Base-by-base conservation (phyloP, 2,113 vertebrate genomes). In the Fregetta grallaria region DNA sequence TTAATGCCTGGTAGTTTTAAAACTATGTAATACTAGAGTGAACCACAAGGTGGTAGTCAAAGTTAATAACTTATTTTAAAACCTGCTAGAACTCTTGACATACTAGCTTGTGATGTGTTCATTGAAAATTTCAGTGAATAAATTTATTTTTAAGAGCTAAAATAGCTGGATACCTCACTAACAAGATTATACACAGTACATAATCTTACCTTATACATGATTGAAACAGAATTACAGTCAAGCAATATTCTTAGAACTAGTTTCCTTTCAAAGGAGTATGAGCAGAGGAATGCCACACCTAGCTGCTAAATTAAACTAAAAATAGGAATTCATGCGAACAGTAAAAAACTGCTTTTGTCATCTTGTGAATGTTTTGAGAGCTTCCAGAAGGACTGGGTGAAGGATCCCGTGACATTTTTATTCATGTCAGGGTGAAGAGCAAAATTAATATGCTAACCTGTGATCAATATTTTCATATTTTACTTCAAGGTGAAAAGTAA, bases 21-120 rank as follows among this genome's bases (percentile, higher is more conserved):
- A 95, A 61, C 79, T 73, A 5, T 97, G 98, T 97, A 98, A 98
- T 98, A 97, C 98, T 97, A 79, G 50, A 92, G 9, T 74, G 75
- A 95, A 87, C 98, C 98, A 98, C 98, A 97, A n/a, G 98, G 98
- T 98, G 98, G 98, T 97, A 98, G 97, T 98, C 97, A 90, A 98
- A 98, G 98, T 98, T 98, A 98, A 98, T 94, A 98, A 96, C 98
- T 98, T 96, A 73, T 30, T 93, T 96, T 22, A 97, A 97, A 97
- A 62, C 19, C 38, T 92, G 95, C 75, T 90, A 62, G 36, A 66
- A 62, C 32, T 88, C 45, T 87, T 91, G 84, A 78, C n/a, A 45
- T 89, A 77, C 9, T 86, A 77, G 72, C 40, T 85, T 95, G 90
- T 73, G 17, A 87, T 90, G 68, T 93, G 88, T 82, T 96, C 96